Evolutionary conservation across 2,113 vertebrate genomes (phyloP).

Genomic region (Ibidorhyncha struthersii): DNA sequence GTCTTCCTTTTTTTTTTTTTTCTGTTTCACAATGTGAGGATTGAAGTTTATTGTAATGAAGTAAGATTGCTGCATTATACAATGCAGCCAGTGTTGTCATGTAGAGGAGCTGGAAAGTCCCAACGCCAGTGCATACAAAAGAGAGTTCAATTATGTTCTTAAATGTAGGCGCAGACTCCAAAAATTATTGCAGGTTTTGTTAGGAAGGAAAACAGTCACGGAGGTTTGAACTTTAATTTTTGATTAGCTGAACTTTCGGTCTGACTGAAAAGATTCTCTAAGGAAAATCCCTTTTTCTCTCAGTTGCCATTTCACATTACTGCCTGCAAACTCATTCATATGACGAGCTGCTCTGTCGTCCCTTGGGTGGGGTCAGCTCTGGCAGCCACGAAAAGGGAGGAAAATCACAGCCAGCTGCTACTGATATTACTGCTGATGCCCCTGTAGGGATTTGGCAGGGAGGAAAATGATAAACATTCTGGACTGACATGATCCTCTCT

Average conservation of each 20-base stretch:
- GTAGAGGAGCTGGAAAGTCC: constrained; percentile 43
- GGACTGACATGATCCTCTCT: not conserved
- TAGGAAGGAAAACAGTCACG: constrained; percentile 46
- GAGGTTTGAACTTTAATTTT: constrained; percentile 19
- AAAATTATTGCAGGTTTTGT: constrained; percentile 1
- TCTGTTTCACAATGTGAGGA: not conserved
- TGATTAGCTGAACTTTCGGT: constrained; percentile 51
- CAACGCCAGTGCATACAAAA: not conserved
- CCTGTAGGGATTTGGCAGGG: not conserved
- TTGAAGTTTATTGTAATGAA: not conserved
- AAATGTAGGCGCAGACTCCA: constrained; percentile 1
- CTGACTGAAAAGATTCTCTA: constrained; percentile 37
- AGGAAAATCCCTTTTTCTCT: not conserved
- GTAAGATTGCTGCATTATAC: not conserved
- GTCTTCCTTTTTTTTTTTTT: not conserved
- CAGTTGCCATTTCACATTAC: not conserved
- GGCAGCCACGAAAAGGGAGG: not conserved
- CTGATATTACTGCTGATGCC: not conserved
- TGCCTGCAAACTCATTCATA: not conserved
- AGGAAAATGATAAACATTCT: not conserved
- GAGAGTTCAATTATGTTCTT: constrained; percentile 5
- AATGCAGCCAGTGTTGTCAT: not conserved
- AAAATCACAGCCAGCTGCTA: constrained; percentile 41
- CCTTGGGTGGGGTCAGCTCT: constrained; percentile 21
- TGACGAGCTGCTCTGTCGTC: not conserved